Evolutionary conservation across 1,140 invertebrate species (phyloP), one percentile per base, ranked within the genome.

Genomic region (Hylyphantes graminicola): DNA sequence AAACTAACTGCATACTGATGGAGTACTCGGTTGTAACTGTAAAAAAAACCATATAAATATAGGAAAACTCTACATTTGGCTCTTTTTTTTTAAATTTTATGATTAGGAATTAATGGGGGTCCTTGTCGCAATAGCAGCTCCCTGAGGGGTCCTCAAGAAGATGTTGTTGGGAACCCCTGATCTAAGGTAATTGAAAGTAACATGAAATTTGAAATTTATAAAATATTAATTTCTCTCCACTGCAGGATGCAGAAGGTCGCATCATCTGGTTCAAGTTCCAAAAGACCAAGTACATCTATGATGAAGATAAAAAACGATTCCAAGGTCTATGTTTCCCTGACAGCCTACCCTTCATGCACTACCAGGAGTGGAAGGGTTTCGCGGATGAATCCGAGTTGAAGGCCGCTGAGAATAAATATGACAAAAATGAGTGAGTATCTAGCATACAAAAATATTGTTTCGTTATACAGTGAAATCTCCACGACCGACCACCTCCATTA

Each of bases 221-320:
- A 9, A 35, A 53, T 77, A 17, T 53, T 65, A 15, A 4, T 35
- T 73, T 61, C 15, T 61, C 10, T 6, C 21, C 13, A 53, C 13
- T 48, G 12, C 17, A 83, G 80, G 80, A 67, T 54, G 72, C 74
- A 19, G 17, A 65, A 17, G 61, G 70, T 57, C 12, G 50, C 2
- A 59, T 87, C 15, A 86, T 91, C 63, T 98, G 95, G 94, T 96
- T 99, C 89, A 93, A 94, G 75, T 99, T 98, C 90, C 97, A 99
- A 94, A 98, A 99, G 90, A 96, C 95, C 0, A 98, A 98, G 90
- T 99, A 98, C 90, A 89, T 96, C 76, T 99, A 96, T 93, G 93
- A 96, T 89, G 90, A 86, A 55, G 90, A 92, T 80, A 94, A 93
- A 76, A 95, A 96, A 88, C 90, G 89, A 59, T 99, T 99, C 89